These are phyloP conservation scores for Netelia fuscicornis DNA, from an alignment of 2,888 invertebrate species.

Conservation along the genomic window DNA sequence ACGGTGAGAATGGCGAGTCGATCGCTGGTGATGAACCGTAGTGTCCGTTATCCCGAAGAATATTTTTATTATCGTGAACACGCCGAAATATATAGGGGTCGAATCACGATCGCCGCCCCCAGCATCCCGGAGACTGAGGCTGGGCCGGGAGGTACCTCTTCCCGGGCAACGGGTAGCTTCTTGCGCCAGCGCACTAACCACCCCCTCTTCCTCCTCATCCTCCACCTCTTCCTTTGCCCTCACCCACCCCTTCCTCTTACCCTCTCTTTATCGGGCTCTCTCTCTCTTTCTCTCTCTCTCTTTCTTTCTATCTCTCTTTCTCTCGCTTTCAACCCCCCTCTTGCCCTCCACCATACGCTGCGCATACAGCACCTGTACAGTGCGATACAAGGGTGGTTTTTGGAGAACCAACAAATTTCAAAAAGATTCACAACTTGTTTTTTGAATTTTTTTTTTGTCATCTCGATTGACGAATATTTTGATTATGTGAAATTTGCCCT, in stretches of 20 bases:
- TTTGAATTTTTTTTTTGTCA: no score
- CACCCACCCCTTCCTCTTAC: conserved; percentile 84
- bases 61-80: conserved; percentile 74
- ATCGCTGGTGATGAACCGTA: neutral
- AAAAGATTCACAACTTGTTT: no score
- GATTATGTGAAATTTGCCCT: conserved; percentile 73
- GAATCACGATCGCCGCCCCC: conserved; percentile 84
- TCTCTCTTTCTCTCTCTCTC: neutral
- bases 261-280: conserved; percentile 74
- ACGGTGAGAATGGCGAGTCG: neutral
- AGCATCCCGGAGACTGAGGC: conserved; percentile 85
- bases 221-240: conserved; percentile 75
- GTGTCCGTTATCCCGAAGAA: conserved; percentile 3
- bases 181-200: conserved; percentile 83
- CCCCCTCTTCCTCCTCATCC: conserved; percentile 60
- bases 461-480: no score
- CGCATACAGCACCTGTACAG: conserved; percentile 17
- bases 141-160: conserved; percentile 82
- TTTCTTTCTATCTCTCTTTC: conserved; percentile 10
- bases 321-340: conserved; percentile 19
- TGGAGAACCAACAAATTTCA: no score
- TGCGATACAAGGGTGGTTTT: conserved; percentile 36
- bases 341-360: conserved; percentile 32
- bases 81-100: conserved; percentile 80
- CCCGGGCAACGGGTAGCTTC: conserved; percentile 83